These are phyloP conservation scores for Clarias batrachus DNA, from an alignment of 2,113 vertebrate genomes.

Conservation along the genomic window DNA sequence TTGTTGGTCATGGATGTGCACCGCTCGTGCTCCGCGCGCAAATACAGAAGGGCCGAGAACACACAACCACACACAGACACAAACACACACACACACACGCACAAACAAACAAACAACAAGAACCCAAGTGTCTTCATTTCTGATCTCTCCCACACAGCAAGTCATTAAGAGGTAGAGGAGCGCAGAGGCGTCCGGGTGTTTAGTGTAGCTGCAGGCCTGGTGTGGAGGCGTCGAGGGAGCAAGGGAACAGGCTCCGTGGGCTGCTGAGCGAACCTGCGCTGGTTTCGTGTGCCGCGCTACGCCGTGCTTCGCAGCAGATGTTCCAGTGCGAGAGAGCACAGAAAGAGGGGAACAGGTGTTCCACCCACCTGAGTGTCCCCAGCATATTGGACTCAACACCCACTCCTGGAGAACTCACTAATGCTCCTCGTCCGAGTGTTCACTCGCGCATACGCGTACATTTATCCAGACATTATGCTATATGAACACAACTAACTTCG, in stretches of 20 bases:
- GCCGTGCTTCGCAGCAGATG: slow-evolving; percentile 43
- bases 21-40: neutral
- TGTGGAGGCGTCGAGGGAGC: slow-evolving; percentile 45
- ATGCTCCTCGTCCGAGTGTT: neutral
- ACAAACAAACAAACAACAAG: slow-evolving; percentile 14
- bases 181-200: slow-evolving; percentile 28
- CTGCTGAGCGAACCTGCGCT: slow-evolving; percentile 35
- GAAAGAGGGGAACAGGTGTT: slow-evolving; percentile 50
- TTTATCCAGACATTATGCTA: neutral
- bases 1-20: slow-evolving; percentile 21
- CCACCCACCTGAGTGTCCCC: slow-evolving; percentile 48
- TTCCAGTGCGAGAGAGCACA: slow-evolving; percentile 36
- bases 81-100: slow-evolving; percentile 9
- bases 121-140: slow-evolving; percentile 26
- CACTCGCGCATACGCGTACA: neutral
- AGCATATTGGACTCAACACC: slow-evolving; percentile 44
- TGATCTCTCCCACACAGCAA: slow-evolving; percentile 44
- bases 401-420: slow-evolving; percentile 37
- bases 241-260: slow-evolving; percentile 42
- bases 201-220: slow-evolving; percentile 42
- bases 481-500: neutral
- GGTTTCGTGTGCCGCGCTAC: slow-evolving; percentile 28
- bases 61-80: neutral
- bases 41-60: neutral
- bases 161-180: slow-evolving; percentile 34